Percentiles rank a stretch among this genome's conserved stretches.
phyloP scores from a whole-genome alignment of 2,797 vertebrate genomes.

The Scyliorhinus canicula region DNA sequence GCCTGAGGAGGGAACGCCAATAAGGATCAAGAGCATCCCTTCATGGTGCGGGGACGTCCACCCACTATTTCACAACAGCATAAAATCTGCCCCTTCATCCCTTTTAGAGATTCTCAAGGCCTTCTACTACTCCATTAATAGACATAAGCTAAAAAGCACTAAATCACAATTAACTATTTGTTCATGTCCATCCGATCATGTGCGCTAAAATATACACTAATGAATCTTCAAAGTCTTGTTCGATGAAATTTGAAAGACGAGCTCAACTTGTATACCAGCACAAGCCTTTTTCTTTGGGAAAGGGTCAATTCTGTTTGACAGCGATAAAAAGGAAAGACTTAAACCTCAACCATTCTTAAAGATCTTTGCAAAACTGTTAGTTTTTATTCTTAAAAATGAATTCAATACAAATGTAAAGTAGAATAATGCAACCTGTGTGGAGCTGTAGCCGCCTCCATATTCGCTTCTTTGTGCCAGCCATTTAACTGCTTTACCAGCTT shows the following conservation, averaged over 20 bases:
- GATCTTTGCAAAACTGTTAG: background rate
- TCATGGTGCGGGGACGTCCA: background rate
- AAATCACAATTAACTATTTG: background rate
- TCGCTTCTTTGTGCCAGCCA: conserved; percentile 60
- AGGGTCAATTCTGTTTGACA: background rate
- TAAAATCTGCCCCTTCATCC: background rate
- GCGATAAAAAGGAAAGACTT: background rate
- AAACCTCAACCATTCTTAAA: background rate
- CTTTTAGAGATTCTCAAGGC: background rate
- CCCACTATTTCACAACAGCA: background rate
- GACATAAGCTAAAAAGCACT: background rate
- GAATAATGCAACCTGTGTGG: conserved; percentile 58
- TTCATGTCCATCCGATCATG: background rate
- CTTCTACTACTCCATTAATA: background rate
- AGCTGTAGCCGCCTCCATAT: conserved; percentile 58
- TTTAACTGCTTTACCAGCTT: conserved; percentile 51
- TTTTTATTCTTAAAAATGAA: background rate
- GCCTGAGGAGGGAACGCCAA: background rate
- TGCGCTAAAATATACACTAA: background rate
- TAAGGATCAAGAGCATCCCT: background rate
- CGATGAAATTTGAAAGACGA: background rate
- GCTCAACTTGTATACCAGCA: background rate
- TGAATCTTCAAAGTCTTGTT: background rate
- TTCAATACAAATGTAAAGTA: background rate
- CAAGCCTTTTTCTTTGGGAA: background rate